These are phyloP conservation scores for Discoglossus pictus DNA, from an alignment of 2,797 vertebrate species.

Conservation along the genomic window DNA sequence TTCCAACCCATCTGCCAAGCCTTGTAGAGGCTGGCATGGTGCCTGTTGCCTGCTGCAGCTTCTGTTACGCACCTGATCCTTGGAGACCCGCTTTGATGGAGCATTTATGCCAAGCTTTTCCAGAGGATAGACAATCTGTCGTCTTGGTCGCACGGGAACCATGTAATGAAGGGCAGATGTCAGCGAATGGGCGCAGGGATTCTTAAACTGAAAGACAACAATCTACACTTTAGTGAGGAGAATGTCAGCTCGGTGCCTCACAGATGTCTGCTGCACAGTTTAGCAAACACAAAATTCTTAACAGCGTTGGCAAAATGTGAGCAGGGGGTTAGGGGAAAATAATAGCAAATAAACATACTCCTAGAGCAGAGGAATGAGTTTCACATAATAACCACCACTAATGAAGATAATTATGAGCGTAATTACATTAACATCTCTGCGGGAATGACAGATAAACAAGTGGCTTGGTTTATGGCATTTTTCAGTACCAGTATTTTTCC, in stretches of 20 bases:
- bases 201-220: slow-evolving; percentile 76
- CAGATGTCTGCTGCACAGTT: slow-evolving; percentile 68
- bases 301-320: slow-evolving; percentile 62
- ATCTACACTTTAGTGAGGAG: slow-evolving; percentile 69
- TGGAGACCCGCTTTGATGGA: slow-evolving; percentile 81
- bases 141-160: slow-evolving; percentile 87
- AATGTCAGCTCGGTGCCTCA: slow-evolving; percentile 62
- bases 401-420: slow-evolving; percentile 98
- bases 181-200: slow-evolving; percentile 78
- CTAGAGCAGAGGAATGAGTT: slow-evolving; percentile 75
- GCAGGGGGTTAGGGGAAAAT: slow-evolving; percentile 54
- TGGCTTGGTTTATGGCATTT: slow-evolving; percentile 89
- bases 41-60: slow-evolving; percentile 70
- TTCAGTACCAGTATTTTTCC: slow-evolving; percentile 76
- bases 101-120: slow-evolving; percentile 86
- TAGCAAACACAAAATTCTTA: slow-evolving; percentile 65
- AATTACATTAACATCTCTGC: slow-evolving; percentile 98
- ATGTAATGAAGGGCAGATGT: slow-evolving; percentile 81
- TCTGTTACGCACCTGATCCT: slow-evolving; percentile 86
- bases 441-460: slow-evolving; percentile 98
- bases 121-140: slow-evolving; percentile 92
- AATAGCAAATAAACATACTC: slow-evolving; percentile 75
- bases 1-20: slow-evolving; percentile 75
- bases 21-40: slow-evolving; percentile 62
- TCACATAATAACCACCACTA: slow-evolving; percentile 94